Percentiles rank a stretch among this genome's conserved stretches.
Evolutionary conservation across 2,113 vertebrate genomes (phyloP).

Genomic region (Nothocercus nigrocapillus): DNA sequence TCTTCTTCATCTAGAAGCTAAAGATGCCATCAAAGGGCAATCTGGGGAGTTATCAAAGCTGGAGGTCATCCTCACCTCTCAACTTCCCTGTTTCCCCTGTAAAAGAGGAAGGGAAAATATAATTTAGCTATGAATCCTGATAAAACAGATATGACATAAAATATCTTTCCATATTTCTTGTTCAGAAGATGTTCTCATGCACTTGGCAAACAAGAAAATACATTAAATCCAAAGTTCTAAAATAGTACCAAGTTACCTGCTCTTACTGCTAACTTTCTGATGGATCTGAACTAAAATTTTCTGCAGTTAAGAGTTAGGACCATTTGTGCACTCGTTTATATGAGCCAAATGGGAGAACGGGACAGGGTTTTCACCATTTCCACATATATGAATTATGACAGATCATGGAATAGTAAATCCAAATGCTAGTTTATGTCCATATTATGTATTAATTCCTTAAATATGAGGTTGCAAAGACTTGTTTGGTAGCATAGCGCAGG

Average conservation of each 20-base stretch:
- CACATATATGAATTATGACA: neutral
- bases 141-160: neutral
- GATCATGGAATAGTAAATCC: neutral
- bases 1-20: neutral
- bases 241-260: neutral
- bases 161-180: neutral
- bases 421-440: neutral
- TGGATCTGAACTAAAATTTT: neutral
- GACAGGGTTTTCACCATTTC: neutral
- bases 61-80: constrained; percentile 33
- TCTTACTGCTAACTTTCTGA: neutral
- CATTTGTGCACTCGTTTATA: neutral
- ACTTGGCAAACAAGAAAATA: neutral
- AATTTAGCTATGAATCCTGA: neutral
- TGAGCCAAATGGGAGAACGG: neutral
- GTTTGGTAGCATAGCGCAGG: neutral
- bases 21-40: constrained; percentile 27
- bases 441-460: neutral
- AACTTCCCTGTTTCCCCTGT: neutral
- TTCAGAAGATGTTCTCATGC: neutral
- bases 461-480: neutral
- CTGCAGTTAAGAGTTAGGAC: neutral
- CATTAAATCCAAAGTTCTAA: neutral
- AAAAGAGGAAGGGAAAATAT: neutral
- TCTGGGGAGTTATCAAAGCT: neutral